Percentiles rank a stretch among this genome's conserved stretches.
Conservation (phyloP, 2,113 vertebrate genomes). For the Trachemys scripta region DNA sequence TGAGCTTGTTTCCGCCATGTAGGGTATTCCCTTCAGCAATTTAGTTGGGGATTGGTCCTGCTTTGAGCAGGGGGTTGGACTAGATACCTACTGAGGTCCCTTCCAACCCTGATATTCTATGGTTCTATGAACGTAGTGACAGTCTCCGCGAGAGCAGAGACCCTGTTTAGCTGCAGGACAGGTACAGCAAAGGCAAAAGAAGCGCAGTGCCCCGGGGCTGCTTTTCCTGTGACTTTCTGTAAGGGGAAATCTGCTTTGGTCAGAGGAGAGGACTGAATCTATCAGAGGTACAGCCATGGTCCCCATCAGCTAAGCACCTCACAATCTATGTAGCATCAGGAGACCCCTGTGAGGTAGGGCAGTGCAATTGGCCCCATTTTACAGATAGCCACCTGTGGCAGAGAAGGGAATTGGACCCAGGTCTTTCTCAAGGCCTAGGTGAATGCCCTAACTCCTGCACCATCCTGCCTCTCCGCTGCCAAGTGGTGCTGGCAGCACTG, state of each 20-base stretch:
- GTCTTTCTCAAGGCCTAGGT: not conserved
- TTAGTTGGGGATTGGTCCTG: too few species aligned
- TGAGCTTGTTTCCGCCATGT: not conserved
- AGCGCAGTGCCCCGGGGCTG: fast-evolving
- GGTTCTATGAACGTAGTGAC: too few species aligned
- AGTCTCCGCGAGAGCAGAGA: not conserved
- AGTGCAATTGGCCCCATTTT: not conserved
- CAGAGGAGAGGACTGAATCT: not conserved
- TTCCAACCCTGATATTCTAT: too few species aligned
- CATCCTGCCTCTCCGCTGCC: not conserved
- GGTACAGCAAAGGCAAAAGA: not conserved
- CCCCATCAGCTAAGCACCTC: not conserved
- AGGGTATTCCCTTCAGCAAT: not conserved
- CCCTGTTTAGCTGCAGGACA: not conserved
- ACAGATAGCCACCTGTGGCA: not conserved
- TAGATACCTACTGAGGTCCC: too few species aligned
- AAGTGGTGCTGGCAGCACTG: not conserved
- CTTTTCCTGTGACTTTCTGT: not conserved
- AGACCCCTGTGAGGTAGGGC: not conserved
- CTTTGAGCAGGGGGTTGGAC: too few species aligned
- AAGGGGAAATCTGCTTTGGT: not conserved
- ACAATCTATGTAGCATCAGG: not conserved
- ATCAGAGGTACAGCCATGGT: not conserved
- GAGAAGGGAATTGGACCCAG: not conserved
- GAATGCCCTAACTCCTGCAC: not conserved